These are phyloP conservation scores for Gonatopus flavifemur DNA, from an alignment of 1,140 invertebrate genomes.

Conservation along the genomic window DNA sequence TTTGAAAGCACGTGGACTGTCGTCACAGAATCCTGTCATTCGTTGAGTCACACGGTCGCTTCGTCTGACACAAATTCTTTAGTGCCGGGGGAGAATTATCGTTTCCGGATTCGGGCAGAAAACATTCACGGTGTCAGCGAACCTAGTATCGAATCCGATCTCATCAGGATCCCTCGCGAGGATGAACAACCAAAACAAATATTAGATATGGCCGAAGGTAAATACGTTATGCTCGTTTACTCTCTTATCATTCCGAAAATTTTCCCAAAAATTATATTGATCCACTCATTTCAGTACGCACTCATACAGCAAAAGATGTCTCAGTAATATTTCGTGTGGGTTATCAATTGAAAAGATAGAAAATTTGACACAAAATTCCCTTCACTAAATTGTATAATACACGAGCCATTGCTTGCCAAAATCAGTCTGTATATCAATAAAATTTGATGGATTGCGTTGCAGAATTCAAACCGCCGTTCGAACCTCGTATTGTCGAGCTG, in stretches of 20 bases:
- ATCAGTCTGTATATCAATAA: no score
- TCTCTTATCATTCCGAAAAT: no score
- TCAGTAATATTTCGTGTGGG: no score
- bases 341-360: no score
- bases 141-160: constrained; percentile 64
- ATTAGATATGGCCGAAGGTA: constrained; percentile 38
- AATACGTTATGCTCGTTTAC: no score
- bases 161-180: constrained; percentile 51
- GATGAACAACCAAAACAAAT: constrained; percentile 30
- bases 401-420: no score
- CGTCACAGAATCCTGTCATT: constrained; percentile 65
- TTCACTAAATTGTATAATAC: no score
- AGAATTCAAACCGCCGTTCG: constrained; percentile 31
- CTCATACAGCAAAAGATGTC: no score
- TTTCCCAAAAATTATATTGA: no score
- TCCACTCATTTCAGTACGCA: no score
- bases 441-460: no score
- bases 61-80: constrained; percentile 41
- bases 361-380: no score
- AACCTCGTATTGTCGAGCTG: constrained; percentile 46
- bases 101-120: constrained; percentile 75
- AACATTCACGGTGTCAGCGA: constrained; percentile 78
- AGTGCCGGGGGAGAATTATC: constrained; percentile 62
- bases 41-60: constrained; percentile 64
- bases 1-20: constrained; percentile 62